These are phyloP conservation scores for Ips typographus DNA, from an alignment of 1,140 invertebrate species.

Conservation along the genomic window DNA sequence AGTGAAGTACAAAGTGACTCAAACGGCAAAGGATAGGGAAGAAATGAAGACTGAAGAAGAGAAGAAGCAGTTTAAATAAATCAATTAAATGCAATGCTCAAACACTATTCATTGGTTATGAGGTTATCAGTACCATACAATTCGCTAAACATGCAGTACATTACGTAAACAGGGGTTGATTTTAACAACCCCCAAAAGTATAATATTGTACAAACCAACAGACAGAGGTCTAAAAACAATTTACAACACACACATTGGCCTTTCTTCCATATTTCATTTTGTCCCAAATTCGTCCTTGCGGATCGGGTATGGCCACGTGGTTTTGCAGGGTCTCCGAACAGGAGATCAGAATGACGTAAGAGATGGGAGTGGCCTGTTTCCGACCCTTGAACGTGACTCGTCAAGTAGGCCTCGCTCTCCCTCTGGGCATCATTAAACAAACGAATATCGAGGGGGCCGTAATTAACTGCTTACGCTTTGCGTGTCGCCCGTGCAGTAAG, in stretches of 20 bases:
- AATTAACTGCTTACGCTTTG: conserved; percentile 7
- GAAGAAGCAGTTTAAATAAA: no score
- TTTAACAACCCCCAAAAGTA: background rate
- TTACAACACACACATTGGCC: background rate
- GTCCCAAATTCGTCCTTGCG: conserved; percentile 28
- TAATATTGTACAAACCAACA: background rate
- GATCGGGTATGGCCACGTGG: conserved; percentile 28
- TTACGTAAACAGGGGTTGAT: no score
- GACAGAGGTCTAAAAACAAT: background rate
- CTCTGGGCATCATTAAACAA: conserved; percentile 17
- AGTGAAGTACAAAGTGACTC: no score
- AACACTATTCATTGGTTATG: no score
- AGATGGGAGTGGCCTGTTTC: conserved; percentile 32
- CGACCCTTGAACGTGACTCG: conserved; percentile 32
- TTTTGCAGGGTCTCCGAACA: conserved; percentile 35
- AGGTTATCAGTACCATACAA: no score
- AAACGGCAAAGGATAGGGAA: no score
- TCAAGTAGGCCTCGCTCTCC: conserved; percentile 25
- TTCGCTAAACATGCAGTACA: no score
- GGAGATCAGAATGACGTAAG: conserved; percentile 31
- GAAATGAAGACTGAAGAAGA: no score
- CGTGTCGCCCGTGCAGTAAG: background rate
- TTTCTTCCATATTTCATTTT: conserved; percentile 2
- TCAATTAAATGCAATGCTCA: no score
- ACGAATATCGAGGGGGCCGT: background rate